Conservation (phyloP, 2,888 invertebrate species). For the Pherbina coryleti region DNA sequence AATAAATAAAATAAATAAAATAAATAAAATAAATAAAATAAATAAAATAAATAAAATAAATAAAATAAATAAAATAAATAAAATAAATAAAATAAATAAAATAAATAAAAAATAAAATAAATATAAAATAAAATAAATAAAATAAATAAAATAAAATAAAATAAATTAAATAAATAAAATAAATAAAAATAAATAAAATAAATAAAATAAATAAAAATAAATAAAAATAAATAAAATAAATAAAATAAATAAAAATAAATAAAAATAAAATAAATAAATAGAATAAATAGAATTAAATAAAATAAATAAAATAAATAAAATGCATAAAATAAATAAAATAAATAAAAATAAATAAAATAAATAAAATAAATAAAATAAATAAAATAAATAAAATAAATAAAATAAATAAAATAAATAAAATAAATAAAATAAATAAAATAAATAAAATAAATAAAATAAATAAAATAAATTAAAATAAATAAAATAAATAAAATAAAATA, state of each 20-base stretch:
- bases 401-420: not conserved
- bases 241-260: not conserved
- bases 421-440: not conserved
- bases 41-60: not conserved
- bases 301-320: not conserved
- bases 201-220: not conserved
- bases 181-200: not conserved
- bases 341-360: not conserved
- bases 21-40: not conserved
- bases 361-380: not conserved
- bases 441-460: not conserved
- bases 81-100: not conserved
- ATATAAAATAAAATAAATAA: not conserved
- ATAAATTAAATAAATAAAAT: not conserved
- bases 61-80: not conserved
- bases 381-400: not conserved
- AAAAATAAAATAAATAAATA: not conserved
- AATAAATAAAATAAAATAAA: not conserved
- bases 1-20: not conserved
- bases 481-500: not conserved
- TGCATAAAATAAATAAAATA: not conserved
- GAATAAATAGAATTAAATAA: not conserved
- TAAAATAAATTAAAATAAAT: not conserved
- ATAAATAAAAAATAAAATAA: not conserved
- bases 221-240: not conserved